Evolutionary conservation across 2,888 invertebrate species (phyloP), one percentile per base, ranked within the genome.

Genomic region (Epiperipatus broadwayi): DNA sequence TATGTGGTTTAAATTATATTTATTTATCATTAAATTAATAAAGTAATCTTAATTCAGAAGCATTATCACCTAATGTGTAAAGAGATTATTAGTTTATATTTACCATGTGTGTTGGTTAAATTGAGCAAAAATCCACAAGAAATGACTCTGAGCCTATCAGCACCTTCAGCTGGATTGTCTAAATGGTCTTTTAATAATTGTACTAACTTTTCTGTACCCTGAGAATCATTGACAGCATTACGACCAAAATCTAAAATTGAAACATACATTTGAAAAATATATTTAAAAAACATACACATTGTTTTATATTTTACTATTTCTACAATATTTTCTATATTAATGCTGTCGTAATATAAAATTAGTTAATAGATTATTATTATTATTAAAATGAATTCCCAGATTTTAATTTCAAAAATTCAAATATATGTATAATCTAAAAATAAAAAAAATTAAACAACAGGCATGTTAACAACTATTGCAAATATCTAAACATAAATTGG

Each of bases 71-170:
- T n/a, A n/a, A n/a, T n/a, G n/a, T n/a, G n/a, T n/a, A n/a, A n/a
- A 37, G 8, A 3, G 3, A 31, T 12, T 14, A 12, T 19, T 5
- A 37, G 19, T 8, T 37, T 21, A 27, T 15, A 43, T 46, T 47
- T 47, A 58, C 58, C 71, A 47, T 78, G 76, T 12, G 75, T 76
- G 44, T 78, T 71, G 34, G 78, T 67, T 52, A 79, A 72, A 59
- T 85, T 85, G 35, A 83, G 67, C 32, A 85, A 61, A 41, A 77
- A 70, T 45, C 84, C 84, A 49, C 73, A 73, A 3, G 65, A 68
- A 53, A 75, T 70, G 56, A 69, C 69, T 49, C 75, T 57, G 58
- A 74, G 61, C 60, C 66, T 45, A 49, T 65, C 57, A 48, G 61
- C 48, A 1, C 52, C 53, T 7, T 51, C 49, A 16, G 48, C 52